Base-by-base conservation (phyloP, 2,113 vertebrate genomes). In the Cheilinus undulatus region DNA sequence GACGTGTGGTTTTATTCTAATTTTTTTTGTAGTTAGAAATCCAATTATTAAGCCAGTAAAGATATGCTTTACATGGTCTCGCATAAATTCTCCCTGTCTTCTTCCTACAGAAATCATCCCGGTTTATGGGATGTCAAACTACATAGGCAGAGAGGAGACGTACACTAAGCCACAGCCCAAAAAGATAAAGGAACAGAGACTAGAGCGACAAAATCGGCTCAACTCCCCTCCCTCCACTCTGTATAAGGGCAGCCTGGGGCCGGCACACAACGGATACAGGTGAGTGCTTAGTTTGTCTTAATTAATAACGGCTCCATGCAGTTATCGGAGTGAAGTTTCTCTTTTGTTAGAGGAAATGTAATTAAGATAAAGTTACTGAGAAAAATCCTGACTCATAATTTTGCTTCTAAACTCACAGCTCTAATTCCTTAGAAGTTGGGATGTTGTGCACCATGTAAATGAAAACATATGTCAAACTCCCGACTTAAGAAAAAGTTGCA, bases 131-230 rank as follows among this genome's bases (percentile, higher is more conserved):
- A 98, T 99, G 97, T 97, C 96, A 20, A 98, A 94, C 92, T 98
- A 95, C 78, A 95, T 97, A 45, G 95, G 95, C 68, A 92, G 97
- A 73, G 97, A 99, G 83, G 97, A 99, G 61, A 95, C 95, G 62
- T 98, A 97, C 92, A 93, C 89, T 87, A 99, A 99, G 83, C 96
- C 96, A 7, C 97, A 95, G 45, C 96, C 97, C 91, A 99, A 98
- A 87, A 99, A 98, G 69, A 91, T 92, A 32, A 95, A 97, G 80
- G 98, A 98, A 74, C 95, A 96, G 71, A 92, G 96, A 84, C 94
- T 96, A 0, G 97, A 98, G 83, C 94, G 96, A 43, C 97, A 99
- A 75, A 99, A 98, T 88, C 94, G 96, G 11, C 94, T 98, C 24
- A 99, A 95, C 75, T 98, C 97, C 42, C 97, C 96, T 13, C 97